These are phyloP conservation scores for Anolis carolinensis DNA, from an alignment of 2,113 vertebrate species.

Conservation along the genomic window DNA sequence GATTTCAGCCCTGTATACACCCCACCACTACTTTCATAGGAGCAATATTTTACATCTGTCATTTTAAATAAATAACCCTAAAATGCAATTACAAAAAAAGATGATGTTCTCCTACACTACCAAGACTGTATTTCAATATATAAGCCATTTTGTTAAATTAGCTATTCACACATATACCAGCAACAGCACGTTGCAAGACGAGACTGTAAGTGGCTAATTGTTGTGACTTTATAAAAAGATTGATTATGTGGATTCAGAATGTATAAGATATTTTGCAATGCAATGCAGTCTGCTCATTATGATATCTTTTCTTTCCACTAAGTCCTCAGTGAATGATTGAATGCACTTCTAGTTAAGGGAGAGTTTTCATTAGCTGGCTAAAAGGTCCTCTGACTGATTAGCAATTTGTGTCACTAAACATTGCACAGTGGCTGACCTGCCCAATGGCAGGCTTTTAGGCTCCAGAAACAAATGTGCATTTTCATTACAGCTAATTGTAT, in stretches of 20 bases:
- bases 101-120: too few relatives aligned
- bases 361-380: conserved; percentile 67
- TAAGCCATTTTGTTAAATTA: background rate
- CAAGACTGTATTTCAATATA: too few relatives aligned
- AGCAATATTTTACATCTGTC: too few relatives aligned
- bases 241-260: conserved; percentile 41
- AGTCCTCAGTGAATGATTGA: conserved; percentile 64
- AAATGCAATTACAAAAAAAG: too few relatives aligned
- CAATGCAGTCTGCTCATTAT: conserved; percentile 58
- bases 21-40: too few relatives aligned
- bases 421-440: conserved; percentile 67
- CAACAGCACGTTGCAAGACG: background rate
- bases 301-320: conserved; percentile 61
- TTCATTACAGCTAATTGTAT: conserved; percentile 73
- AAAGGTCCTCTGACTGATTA: conserved; percentile 71
- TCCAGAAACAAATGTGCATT: conserved; percentile 76
- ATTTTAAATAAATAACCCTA: too few relatives aligned
- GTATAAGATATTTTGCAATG: conserved; percentile 42
- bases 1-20: too few relatives aligned
- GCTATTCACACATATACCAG: background rate
- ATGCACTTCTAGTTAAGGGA: conserved; percentile 59
- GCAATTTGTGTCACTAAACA: conserved; percentile 74
- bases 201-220: conserved; percentile 19
- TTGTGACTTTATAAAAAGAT: conserved; percentile 34
- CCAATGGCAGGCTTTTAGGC: conserved; percentile 64